A percentile compares a stretch with the other conserved stretches of the same genome.
Conservation (phyloP, 2,888 invertebrate genomes). For the Ferdinandea cuprea region DNA sequence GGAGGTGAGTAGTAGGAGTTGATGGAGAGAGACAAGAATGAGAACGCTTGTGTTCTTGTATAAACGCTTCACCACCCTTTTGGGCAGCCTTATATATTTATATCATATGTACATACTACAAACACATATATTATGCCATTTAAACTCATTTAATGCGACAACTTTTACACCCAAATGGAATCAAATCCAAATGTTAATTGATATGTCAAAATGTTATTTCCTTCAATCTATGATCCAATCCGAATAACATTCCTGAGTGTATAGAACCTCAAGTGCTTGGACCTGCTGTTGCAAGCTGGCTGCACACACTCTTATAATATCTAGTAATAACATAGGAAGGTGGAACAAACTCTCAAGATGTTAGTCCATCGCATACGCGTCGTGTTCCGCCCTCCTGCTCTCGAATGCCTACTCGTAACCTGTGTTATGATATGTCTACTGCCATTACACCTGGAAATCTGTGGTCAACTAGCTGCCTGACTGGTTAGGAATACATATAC, state of each 20-base stretch:
- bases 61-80: too few relatives aligned
- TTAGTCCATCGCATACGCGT: conserved; percentile 48
- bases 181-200: conserved; percentile 50
- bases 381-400: conserved; percentile 52
- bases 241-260: conserved; percentile 42
- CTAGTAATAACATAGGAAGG: conserved; percentile 29
- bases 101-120: not conserved
- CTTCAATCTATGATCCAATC: conserved; percentile 27
- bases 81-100: too few relatives aligned
- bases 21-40: too few relatives aligned
- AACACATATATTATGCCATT: not conserved
- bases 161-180: conserved; percentile 2
- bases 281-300: conserved; percentile 16
- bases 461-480: conserved; percentile 64
- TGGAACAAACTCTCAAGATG: conserved; percentile 60
- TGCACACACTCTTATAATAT: conserved; percentile 16
- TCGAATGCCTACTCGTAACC: conserved; percentile 62
- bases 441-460: conserved; percentile 66
- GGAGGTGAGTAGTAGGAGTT: too few relatives aligned
- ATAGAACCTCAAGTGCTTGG: conserved; percentile 15
- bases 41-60: too few relatives aligned
- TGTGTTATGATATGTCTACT: conserved; percentile 69
- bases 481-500: conserved; percentile 57
- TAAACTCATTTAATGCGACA: not conserved
- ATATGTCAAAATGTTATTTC: conserved; percentile 50